phyloP scores from a whole-genome alignment of 1,140 invertebrate species.

The Littorina saxatilis region DNA sequence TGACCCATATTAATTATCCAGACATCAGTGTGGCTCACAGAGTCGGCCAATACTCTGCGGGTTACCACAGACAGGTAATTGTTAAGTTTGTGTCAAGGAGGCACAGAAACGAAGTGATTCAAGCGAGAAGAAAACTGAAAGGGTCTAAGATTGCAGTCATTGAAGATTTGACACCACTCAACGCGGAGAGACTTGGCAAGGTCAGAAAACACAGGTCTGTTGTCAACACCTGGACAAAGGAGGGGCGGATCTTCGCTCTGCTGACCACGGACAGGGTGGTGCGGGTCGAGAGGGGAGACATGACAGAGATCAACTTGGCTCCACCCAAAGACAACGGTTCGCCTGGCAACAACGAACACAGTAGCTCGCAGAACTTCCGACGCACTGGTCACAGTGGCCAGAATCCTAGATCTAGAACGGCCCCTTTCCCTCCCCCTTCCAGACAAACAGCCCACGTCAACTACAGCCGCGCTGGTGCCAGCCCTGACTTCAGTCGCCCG shows the following conservation, averaged over 20 bases:
- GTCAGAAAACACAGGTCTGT: background rate
- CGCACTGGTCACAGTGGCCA: no score
- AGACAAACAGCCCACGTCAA: no score
- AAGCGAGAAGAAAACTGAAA: background rate
- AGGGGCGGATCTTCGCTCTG: background rate
- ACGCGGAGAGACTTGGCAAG: background rate
- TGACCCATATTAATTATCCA: background rate
- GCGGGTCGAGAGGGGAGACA: background rate
- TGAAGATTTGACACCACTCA: background rate
- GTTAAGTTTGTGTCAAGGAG: background rate
- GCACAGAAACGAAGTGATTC: background rate
- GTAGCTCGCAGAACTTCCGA: no score
- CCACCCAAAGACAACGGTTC: no score
- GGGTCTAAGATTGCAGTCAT: background rate
- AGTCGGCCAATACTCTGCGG: background rate
- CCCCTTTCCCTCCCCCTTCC: no score
- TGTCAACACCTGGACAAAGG: background rate
- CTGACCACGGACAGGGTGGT: background rate
- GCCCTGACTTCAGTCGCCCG: no score
- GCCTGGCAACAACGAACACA: no score
- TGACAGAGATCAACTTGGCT: no score
- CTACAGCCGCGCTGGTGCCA: no score
- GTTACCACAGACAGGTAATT: background rate
- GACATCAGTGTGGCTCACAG: background rate
- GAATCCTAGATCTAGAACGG: no score